Evolutionary conservation across 2,888 invertebrate species (phyloP).

Genomic region (Pemphredon lugubris): DNA sequence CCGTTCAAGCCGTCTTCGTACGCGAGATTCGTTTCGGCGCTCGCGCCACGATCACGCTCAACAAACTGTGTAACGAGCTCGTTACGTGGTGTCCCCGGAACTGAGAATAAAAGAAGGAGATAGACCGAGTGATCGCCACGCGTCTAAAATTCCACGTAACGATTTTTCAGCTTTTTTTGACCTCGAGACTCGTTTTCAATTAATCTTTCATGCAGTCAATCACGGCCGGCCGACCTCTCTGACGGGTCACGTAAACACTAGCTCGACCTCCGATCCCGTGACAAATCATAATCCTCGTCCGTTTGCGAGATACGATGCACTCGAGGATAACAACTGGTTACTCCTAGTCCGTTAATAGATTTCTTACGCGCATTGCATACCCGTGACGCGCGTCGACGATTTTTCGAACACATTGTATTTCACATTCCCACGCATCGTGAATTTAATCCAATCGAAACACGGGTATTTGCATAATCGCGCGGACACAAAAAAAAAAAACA

Average conservation of each 20-base stretch:
- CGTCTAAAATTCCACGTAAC: slow-evolving; percentile 3
- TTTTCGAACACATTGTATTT: too few relatives aligned
- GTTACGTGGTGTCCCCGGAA: too few relatives aligned
- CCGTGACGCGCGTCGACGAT: too few relatives aligned
- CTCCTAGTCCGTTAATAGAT: slow-evolving; percentile 26
- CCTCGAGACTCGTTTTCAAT: slow-evolving; percentile 20
- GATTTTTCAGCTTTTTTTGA: slow-evolving; percentile 10
- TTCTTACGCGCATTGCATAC: slow-evolving; percentile 23
- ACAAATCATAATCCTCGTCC: slow-evolving; percentile 34
- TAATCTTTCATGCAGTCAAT: slow-evolving; percentile 45
- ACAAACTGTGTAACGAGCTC: too few relatives aligned
- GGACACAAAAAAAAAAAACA: too few relatives aligned
- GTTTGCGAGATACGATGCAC: slow-evolving; percentile 21
- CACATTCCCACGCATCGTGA: too few relatives aligned
- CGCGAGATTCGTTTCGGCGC: too few relatives aligned
- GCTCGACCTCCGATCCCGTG: slow-evolving; percentile 44
- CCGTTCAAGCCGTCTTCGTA: too few relatives aligned
- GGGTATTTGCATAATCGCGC: too few relatives aligned
- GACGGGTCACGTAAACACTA: slow-evolving; percentile 53
- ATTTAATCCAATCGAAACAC: too few relatives aligned
- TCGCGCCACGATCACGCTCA: too few relatives aligned
- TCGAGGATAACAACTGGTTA: slow-evolving; percentile 23
- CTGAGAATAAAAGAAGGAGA: too few relatives aligned
- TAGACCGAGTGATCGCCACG: not conserved
- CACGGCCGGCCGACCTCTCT: slow-evolving; percentile 37